phyloP scores from a whole-genome alignment of 2,113 vertebrate genomes.

The Mohoua ochrocephala region DNA sequence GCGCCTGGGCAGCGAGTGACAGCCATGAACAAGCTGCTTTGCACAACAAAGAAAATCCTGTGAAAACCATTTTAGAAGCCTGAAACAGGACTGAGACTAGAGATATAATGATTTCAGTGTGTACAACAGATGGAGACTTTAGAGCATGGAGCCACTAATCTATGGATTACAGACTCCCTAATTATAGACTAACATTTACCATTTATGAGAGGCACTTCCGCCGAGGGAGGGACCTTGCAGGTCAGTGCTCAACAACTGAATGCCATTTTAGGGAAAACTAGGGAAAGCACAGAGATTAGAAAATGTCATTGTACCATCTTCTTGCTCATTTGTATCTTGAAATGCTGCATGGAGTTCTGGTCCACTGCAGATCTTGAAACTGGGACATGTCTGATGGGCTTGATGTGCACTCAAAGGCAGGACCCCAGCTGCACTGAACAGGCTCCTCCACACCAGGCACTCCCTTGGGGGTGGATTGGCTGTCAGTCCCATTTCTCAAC shows the following conservation, averaged over 20 bases:
- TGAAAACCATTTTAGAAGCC: neutral
- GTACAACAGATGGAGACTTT: constrained; percentile 47
- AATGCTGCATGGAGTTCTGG: neutral
- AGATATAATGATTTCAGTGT: constrained; percentile 10
- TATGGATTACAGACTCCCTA: constrained; percentile 44
- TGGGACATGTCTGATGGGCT: neutral
- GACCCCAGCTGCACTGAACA: neutral
- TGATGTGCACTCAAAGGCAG: neutral
- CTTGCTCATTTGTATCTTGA: neutral
- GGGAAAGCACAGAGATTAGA: neutral
- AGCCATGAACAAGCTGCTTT: neutral
- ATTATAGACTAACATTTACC: neutral
- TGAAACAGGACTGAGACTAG: neutral
- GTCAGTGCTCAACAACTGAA: neutral
- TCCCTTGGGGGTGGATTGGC: neutral
- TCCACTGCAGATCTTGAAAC: neutral
- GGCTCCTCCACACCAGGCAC: neutral
- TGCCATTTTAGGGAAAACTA: neutral
- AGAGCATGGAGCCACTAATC: constrained; percentile 16
- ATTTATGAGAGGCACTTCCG: neutral
- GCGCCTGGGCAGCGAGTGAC: neutral
- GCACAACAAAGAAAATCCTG: constrained; percentile 2
- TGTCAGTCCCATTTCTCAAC: neutral
- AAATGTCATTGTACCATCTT: neutral
- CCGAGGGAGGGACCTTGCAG: neutral